Conservation (phyloP, 2,888 invertebrate species). For the Campopleginae sp. region DNA sequence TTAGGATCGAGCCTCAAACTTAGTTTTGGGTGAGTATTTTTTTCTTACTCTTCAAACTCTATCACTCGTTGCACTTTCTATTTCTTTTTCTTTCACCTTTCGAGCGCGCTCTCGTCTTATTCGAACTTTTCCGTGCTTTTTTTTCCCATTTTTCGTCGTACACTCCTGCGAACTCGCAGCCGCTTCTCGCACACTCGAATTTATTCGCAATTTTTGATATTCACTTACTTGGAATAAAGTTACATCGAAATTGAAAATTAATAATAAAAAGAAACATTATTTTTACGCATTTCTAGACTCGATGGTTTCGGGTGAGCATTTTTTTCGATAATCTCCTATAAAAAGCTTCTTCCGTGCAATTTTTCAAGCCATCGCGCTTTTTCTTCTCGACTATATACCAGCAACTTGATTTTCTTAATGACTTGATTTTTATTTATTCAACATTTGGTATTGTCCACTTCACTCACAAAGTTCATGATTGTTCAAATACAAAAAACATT, state of each 20-base stretch:
- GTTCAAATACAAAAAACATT: not conserved
- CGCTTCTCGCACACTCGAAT: not conserved
- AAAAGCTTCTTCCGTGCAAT: not conserved
- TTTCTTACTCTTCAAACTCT: constrained; percentile 4
- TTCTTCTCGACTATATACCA: not conserved
- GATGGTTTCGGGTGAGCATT: constrained; percentile 8
- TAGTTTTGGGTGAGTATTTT: constrained; percentile 90
- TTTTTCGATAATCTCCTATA: not conserved
- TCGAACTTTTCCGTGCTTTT: not conserved
- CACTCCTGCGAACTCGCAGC: not conserved
- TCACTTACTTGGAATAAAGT: not conserved
- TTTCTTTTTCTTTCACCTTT: constrained; percentile 64
- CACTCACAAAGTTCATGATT: not conserved
- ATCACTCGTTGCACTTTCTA: constrained; percentile 66
- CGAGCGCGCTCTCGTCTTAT: not conserved
- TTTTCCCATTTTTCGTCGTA: not conserved
- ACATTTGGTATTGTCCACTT: not conserved
- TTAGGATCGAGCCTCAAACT: constrained; percentile 93
- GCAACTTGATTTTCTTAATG: too few species aligned
- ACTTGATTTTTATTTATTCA: not conserved
- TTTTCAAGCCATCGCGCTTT: too few species aligned
- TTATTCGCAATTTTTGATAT: not conserved
- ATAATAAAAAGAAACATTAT: not conserved
- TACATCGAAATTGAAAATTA: not conserved
- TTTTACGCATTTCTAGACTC: constrained; percentile 13